Base-by-base conservation (phyloP, 1,140 invertebrate genomes). In the Solenopsis fugax region DNA sequence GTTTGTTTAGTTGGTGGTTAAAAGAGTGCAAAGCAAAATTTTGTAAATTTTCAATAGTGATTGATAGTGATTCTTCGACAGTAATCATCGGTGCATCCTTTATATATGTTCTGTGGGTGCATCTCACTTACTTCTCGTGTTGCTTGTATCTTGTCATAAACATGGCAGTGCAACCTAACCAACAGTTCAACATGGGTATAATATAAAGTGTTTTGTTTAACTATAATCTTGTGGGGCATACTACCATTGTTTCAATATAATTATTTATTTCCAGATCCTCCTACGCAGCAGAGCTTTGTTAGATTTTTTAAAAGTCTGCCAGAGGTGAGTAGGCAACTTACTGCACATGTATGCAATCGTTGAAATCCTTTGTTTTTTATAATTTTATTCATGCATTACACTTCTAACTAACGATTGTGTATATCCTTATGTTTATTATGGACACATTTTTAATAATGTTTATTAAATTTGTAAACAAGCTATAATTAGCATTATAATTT, bases 241-340 rank as follows among this genome's bases (percentile, higher is more conserved):
- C 52, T 60, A n/a, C 41, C 60, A 34, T 29, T 72, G 3, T 78
- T 29, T 76, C 60, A 24, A 65, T 62, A 18, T 80, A 41, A 34
- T 41, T 48, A 85, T 90, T 92, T 90, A 90, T 90, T 93, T 85
- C 29, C 93, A 97, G 96, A 96, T 96, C 93, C 95, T 71, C 88
- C 95, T 18, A 95, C 96, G 72, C 96, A 97, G 88, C 95, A 96
- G 90, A 94, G 95, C 85, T 97, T 97, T 89, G 94, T 96, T 37
- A 95, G 95, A 93, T 96, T 95, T 92, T 96, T 95, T 86, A 95
- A 96, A 87, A 94, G 94, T 90, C 93, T 97, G 56, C 96, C 96
- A 75, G 96, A 96, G 92, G 96, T 97, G 95, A 95, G 95, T 77
- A 58, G n/a, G 75, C 18, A 78, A 80, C 21, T 81, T 58, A 65